A percentile compares a stretch with the other conserved stretches of the same genome.
Evolutionary conservation across 2,797 vertebrate genomes (phyloP).

Genomic region (Uromys caudimaculatus): DNA sequence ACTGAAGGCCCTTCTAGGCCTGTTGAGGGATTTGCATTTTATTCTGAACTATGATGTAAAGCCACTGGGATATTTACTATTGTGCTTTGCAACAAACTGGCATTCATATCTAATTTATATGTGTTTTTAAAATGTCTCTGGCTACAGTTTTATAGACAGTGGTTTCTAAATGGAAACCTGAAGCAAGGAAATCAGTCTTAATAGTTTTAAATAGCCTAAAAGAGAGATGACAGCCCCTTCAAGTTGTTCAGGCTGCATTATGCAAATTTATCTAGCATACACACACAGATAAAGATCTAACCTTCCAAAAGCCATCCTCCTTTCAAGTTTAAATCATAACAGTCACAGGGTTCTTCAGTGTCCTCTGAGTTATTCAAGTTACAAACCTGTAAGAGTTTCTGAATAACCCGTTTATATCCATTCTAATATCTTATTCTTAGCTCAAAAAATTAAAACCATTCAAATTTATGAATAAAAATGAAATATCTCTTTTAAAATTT

Average conservation of each 20-base stretch:
- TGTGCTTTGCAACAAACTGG: background rate
- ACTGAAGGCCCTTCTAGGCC: background rate
- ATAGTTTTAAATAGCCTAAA: background rate
- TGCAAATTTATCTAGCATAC: background rate
- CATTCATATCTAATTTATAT: background rate
- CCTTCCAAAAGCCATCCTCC: background rate
- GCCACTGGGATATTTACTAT: background rate
- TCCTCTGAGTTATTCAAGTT: conserved; percentile 33
- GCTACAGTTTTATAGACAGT: background rate
- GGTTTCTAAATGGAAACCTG: conserved; percentile 8
- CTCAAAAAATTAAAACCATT: conserved; percentile 43
- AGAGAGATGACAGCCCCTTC: background rate
- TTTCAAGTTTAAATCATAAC: conserved; percentile 24
- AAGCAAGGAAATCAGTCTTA: background rate
- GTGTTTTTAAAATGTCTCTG: conserved; percentile 13
- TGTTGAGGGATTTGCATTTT: background rate
- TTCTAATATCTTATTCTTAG: conserved; percentile 32
- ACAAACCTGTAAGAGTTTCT: background rate
- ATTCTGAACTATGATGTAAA: conserved; percentile 10
- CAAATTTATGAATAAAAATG: conserved; percentile 14
- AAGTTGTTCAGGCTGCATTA: background rate
- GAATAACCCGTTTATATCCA: background rate
- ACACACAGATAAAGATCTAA: background rate
- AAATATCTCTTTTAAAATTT: conserved; percentile 44
- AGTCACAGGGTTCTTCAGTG: background rate